Base-by-base conservation (phyloP, 2,888 invertebrate genomes). In the Harpagoxenus sublaevis region DNA sequence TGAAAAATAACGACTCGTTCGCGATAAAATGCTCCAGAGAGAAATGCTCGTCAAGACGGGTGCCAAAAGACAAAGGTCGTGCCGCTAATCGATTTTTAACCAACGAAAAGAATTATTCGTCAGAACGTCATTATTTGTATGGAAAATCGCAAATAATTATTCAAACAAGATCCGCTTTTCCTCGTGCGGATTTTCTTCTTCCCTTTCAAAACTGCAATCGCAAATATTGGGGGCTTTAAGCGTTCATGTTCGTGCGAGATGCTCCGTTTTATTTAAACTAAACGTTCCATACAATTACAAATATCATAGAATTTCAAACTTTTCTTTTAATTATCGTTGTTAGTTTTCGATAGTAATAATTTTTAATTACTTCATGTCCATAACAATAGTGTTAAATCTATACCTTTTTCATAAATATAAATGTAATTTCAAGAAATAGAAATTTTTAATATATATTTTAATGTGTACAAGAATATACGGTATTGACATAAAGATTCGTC, bases 1-100 rank as follows among this genome's bases (percentile, higher is more conserved):
- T 86, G 88, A 85, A 89, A 89, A 86, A 86, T 31, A 88, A 88
- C 23, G 23, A 23, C 8, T 57, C 35, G 35, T 78, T 86, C 82
- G 85, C 84, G 74, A 86, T 88, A 45, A 89, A 65, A 84, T 45
- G 62, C 68, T 60, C 18, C 35, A 39, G 0, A 45, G 10, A 39
- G 0, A 45, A 6, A 45, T 28, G 28, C 9, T 63, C 23, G 1
- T 51, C 12, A 8, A 2, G 3, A 31, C 28, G n/a, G 0, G 10
- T 10, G 10, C 10, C 2, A 3, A 15, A 48, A 60, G 15, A 15
- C 23, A 45, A 31, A 51, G 1, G 42, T 18, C 10, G 18, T 28
- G 31, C 12, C 62, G 9, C 3, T 31, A 28, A 31, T 31, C 31
- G 18, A n/a, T 3, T 15, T 5, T 57, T 10, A 18, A 18, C 18